These are phyloP conservation scores for Barnardius zonarius DNA, from an alignment of 2,113 vertebrate species.

Conservation along the genomic window DNA sequence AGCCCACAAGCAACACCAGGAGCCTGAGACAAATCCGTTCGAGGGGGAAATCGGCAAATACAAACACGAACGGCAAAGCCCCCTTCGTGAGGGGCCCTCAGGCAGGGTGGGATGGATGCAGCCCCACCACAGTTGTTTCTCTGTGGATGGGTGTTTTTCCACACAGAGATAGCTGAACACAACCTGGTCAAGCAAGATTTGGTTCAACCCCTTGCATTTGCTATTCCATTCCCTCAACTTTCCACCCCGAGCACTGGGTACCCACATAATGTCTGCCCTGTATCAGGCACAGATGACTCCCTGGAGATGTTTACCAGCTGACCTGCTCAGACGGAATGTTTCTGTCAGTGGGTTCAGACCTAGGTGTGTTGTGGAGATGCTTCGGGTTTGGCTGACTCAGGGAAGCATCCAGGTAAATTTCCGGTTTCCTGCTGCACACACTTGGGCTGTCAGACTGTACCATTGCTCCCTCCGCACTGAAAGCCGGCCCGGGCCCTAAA, in stretches of 20 bases:
- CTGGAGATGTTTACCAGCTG: constrained; percentile 25
- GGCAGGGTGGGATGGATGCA: background rate
- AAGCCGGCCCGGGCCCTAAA: background rate
- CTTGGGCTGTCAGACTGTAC: background rate
- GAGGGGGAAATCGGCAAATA: background rate
- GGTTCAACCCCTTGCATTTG: background rate
- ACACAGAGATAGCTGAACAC: background rate
- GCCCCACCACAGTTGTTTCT: accelerated
- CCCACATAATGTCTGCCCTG: background rate
- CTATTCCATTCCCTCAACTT: constrained; percentile 38
- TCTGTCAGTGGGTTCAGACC: constrained; percentile 18
- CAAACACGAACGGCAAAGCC: background rate
- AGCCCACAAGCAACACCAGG: background rate
- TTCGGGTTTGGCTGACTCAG: background rate
- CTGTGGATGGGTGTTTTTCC: background rate
- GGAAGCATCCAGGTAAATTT: constrained; percentile 43
- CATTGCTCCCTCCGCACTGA: background rate
- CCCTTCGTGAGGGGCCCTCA: accelerated
- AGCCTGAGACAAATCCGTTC: too few relatives aligned
- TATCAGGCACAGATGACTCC: constrained; percentile 12
- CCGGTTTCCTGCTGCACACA: background rate
- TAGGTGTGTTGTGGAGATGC: constrained; percentile 18
- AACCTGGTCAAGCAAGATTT: background rate
- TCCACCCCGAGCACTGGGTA: background rate
- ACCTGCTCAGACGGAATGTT: constrained; percentile 55